Evolutionary conservation across 2,797 vertebrate genomes (phyloP), one percentile per base, ranked within the genome.

Genomic region (Nannoperca obscura): DNA sequence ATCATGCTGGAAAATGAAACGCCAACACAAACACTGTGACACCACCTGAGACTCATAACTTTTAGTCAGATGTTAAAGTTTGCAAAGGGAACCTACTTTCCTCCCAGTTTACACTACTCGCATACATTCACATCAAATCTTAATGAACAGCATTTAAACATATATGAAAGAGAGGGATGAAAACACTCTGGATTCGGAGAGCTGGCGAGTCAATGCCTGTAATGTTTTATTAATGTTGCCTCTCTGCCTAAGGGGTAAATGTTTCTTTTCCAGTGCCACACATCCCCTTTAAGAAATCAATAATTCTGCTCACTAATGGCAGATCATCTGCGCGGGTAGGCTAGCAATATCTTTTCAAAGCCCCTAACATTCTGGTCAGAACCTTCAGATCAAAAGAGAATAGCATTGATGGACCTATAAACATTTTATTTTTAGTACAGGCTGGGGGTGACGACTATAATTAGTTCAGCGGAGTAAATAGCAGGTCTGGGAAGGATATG

Each of bases 201-300:
- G 77, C 76, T 53, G 81, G 84, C 54, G 74, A 90, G 81, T 88
- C 86, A 88, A 90, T 91, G 87, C 27, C 27, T 87, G 74, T 93
- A 93, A 95, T 95, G 92, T 93, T 94, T 94, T 93, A 94, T 94
- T 94, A 93, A 95, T 94, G 87, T 53, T 36, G 82, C 74, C 64
- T 86, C 76, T 86, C 78, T 86, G 89, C 92, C 92, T 88, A 70
- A 86, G 87, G 92, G 91, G 81, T 84, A 92, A 91, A 89, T 92
- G 84, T 89, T 90, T 88, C 82, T 89, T 88, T 90, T 89, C 81
- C 49, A 74, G 54, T 80, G 36, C 85, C 86, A 89, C 89, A 86
- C 77, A 86, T 90, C 66, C 88, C 76, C 78, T 88, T 87, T 65
- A 74, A 83, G 84, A 86, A 88, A 92, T 93, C 92, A 91, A 90